Conservation (phyloP, 1,140 invertebrate species). For the Augochlora pura region DNA sequence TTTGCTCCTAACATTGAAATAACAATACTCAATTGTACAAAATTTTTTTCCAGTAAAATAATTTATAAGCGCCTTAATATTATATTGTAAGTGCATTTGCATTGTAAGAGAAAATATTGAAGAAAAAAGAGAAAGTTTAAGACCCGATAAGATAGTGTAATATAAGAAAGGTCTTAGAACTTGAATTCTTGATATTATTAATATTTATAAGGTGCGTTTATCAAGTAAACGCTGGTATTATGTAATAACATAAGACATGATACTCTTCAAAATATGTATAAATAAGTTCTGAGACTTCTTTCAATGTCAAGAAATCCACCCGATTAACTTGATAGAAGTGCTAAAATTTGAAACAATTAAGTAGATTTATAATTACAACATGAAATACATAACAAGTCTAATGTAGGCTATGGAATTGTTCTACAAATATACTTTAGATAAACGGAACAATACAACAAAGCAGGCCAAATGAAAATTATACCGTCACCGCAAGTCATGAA, state of each 20-base stretch:
- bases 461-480: slow-evolving; percentile 64
- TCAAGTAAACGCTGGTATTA: neutral
- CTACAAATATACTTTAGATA: slow-evolving; percentile 58
- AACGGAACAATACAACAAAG: slow-evolving; percentile 60
- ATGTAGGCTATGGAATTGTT: slow-evolving; percentile 56
- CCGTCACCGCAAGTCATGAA: slow-evolving; percentile 71
- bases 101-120: slow-evolving; percentile 23
- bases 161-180: slow-evolving; percentile 38
- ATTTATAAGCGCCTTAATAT: neutral
- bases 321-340: slow-evolving; percentile 36
- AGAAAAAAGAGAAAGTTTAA: slow-evolving; percentile 51
- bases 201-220: neutral
- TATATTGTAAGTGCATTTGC: slow-evolving; percentile 27
- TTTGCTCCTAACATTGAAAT: neutral
- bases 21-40: neutral
- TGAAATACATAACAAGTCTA: slow-evolving; percentile 61
- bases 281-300: slow-evolving; percentile 36
- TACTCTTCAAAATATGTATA: slow-evolving; percentile 1
- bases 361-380: slow-evolving; percentile 46
- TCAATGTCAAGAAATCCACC: slow-evolving; percentile 8
- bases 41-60: neutral
- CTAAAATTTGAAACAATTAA: slow-evolving; percentile 39
- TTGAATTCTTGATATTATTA: slow-evolving; percentile 2
- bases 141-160: slow-evolving; percentile 30
- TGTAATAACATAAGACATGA: slow-evolving; percentile 2